Conservation (phyloP, 2,113 vertebrate species). For the Nycticebus coucang region DNA sequence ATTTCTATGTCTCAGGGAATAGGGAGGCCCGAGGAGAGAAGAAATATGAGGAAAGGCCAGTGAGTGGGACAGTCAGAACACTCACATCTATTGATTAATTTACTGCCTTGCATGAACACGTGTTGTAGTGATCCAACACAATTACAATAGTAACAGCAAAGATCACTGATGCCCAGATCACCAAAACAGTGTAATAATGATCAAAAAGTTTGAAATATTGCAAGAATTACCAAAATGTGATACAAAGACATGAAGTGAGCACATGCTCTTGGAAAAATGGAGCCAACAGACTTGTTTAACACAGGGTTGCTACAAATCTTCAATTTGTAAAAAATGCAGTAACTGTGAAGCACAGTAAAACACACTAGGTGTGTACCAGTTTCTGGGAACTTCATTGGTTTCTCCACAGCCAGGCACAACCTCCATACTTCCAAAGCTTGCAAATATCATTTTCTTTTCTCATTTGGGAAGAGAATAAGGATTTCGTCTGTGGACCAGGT, state of each 20-base stretch:
- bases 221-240: neutral
- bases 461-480: neutral
- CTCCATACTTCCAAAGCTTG: neutral
- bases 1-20: neutral
- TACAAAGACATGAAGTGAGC: neutral
- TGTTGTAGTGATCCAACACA: neutral
- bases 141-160: neutral
- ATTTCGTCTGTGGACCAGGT: neutral
- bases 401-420: neutral
- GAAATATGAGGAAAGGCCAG: neutral
- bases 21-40: neutral
- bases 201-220: neutral
- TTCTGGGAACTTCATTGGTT: neutral
- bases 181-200: neutral
- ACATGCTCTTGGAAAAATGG: neutral
- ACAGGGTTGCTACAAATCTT: neutral
- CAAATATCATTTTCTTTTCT: neutral
- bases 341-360: neutral
- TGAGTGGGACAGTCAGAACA: neutral
- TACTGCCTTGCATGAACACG: neutral
- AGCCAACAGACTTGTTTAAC: neutral
- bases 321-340: neutral
- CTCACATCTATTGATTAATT: neutral
- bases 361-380: neutral
- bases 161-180: neutral